Evolutionary conservation across 1,140 invertebrate genomes (phyloP), one percentile per base, ranked within the genome.

Genomic region (Ylistrum balloti): DNA sequence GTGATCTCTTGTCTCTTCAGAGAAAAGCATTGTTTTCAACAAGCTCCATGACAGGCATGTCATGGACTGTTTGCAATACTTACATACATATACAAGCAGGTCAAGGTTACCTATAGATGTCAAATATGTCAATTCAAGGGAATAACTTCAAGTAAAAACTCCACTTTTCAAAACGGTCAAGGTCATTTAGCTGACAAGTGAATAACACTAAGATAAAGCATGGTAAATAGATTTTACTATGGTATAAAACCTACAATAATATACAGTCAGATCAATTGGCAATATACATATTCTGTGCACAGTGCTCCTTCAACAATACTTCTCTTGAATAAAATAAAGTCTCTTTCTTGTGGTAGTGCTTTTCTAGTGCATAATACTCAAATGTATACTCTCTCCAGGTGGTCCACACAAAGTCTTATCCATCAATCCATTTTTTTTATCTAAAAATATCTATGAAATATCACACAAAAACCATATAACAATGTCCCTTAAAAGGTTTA

Each of bases 161-260:
- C 13, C 35, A 38, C 41, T 45, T 45, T 45, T 45, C 41, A 45
- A 45, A 45, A 45, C 10, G 41, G 41, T 45, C 41, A 45, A 45
- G 41, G 41, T 45, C 41, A 45, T 45, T 45, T 45, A 45, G 20
- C 41, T 45, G 41, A 38, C 5, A 38, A 7, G 13, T 38, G 41
- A n/a, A 74, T 28, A 74, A 28, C 22, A 74, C 56, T 7, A 74
- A n/a, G 56, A 74, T 1, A 74, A 5, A 7, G n/a, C 9, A 74
- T 74, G 56, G 56, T 74, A 74, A 74, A 74, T 28, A 74, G 56
- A 74, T 74, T 74, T 74, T 74, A 74, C 28, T 74, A 74, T n/a
- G n/a, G 56, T 74, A 74, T 74, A 74, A 74, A 74, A 74, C n/a
- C 56, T 74, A 74, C 56, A 74, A 74, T 74, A 74, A 74, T 74